These are phyloP conservation scores for Ladona fulva DNA, from an alignment of 1,140 invertebrate genomes.

Conservation along the genomic window DNA sequence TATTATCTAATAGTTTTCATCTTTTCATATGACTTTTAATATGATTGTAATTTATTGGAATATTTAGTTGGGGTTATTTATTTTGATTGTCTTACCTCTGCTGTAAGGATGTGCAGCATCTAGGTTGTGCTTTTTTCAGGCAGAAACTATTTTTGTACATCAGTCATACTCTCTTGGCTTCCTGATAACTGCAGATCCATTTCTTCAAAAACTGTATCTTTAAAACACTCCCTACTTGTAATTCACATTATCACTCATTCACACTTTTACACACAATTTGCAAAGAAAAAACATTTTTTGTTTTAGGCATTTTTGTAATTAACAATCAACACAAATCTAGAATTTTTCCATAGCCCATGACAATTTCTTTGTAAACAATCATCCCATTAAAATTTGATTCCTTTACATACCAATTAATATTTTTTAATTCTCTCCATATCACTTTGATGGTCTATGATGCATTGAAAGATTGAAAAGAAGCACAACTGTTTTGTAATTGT, in stretches of 20 bases:
- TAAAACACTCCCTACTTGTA: background rate
- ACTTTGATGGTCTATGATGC: background rate
- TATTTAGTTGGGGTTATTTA: background rate
- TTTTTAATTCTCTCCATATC: background rate
- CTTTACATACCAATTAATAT: background rate
- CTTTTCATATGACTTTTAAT: no score
- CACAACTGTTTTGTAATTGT: background rate
- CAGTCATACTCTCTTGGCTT: background rate
- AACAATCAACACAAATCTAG: slow-evolving; percentile 2
- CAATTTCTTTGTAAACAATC: background rate
- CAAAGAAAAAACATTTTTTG: background rate
- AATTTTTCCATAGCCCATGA: background rate
- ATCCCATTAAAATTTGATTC: background rate
- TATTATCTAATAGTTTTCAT: no score
- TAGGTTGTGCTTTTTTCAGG: background rate
- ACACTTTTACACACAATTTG: background rate
- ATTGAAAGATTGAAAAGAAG: background rate
- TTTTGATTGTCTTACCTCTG: background rate
- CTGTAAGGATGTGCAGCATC: background rate
- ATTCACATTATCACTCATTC: background rate
- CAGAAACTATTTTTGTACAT: background rate
- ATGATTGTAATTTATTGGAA: background rate
- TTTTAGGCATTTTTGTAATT: background rate
- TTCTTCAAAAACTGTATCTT: background rate
- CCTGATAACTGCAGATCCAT: background rate